Conservation (phyloP, 2,113 vertebrate genomes). For the Peromyscus maniculatus region DNA sequence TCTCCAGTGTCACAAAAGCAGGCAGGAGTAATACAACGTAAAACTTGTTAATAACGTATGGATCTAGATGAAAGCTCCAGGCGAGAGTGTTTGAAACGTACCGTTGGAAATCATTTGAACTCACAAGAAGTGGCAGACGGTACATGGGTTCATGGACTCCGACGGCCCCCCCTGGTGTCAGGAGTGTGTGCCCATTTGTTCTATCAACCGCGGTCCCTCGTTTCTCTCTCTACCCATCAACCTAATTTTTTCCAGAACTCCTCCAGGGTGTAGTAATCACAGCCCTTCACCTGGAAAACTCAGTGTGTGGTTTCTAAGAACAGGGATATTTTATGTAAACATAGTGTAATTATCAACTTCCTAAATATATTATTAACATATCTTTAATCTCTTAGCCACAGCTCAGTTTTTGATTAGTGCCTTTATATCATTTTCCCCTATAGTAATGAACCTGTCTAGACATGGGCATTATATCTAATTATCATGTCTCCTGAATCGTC, state of each 20-base stretch:
- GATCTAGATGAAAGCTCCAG: background rate
- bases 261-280: background rate
- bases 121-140: background rate
- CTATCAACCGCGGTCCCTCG: background rate
- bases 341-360: background rate
- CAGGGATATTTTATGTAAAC: background rate
- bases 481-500: background rate
- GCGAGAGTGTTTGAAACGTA: background rate
- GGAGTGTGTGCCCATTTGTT: too few relatives aligned
- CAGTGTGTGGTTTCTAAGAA: background rate
- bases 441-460: background rate
- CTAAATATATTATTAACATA: background rate
- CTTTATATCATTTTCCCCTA: background rate
- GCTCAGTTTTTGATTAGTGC: background rate
- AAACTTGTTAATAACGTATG: background rate
- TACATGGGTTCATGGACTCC: background rate
- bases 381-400: background rate
- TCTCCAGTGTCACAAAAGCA: background rate
- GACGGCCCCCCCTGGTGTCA: background rate
- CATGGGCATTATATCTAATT: background rate
- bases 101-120: constrained; percentile 45
- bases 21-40: background rate
- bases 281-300: background rate
- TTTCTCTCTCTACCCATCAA: background rate
- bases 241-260: background rate